Evolutionary conservation across 1,140 invertebrate species (phyloP), one percentile per base, ranked within the genome.

Genomic region (Zaprionus africanus): DNA sequence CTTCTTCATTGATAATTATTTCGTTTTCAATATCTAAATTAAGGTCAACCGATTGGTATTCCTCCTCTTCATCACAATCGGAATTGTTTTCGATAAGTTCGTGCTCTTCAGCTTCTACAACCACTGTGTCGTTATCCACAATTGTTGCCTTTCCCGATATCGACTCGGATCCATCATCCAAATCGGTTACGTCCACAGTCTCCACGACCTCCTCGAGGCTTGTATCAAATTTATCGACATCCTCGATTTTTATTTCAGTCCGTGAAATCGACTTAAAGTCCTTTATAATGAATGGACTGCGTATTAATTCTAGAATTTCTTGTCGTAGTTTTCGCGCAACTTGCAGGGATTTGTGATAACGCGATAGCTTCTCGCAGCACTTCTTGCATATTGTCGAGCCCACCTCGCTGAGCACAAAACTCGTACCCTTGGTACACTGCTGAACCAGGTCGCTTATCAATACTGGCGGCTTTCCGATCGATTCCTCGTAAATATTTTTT

Each of bases 21-120:
- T 90, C 85, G 43, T 82, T 90, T 12, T 90, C 85, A 24, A 90
- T 90, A 59, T 90, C 81, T 28, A 86, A 64, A 9, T 88, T 81
- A 19, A 90, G 31, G 31, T 85, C 73, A 26, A 90, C 76, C 0
- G 86, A 57, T 1, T 90, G 79, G 7, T 70, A 67, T 56, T 84
- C 81, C 12, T 79, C 73, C 11, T 68, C 82, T 1, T 60, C 41
- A 2, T 43, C 81, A 15, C 56, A 51, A 5, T 68, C 67, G 1
- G 70, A 68, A 53, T 72, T 57, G 11, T 87, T 90, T 2, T 76
- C 31, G 9, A 76, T 54, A 12, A 74, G 61, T 15, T 65, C 36
- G 9, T 80, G 77, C 26, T 82, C 71, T 1, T 59, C 60, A 1
- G 59, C 81, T 7, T 53, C 54, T 9, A 62, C 59, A 0, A 49